Evolutionary conservation across 2,888 invertebrate species (phyloP), one percentile per base, ranked within the genome.

Genomic region (Hypomecis punctinalis): DNA sequence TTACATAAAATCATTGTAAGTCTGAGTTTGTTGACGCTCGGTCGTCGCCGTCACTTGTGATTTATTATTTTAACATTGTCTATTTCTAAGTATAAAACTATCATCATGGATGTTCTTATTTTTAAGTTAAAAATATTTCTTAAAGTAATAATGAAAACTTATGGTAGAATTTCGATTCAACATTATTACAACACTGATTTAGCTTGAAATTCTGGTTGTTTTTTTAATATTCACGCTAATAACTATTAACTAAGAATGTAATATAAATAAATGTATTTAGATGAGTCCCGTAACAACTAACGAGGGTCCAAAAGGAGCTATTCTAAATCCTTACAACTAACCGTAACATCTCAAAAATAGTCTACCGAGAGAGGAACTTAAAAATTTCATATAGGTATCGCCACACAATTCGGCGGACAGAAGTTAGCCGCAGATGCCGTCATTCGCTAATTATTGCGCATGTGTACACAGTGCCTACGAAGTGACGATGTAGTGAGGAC

Each of bases 271-370:
- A 63, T 51, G 54, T 40, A 63, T 54, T 36, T 48, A 46, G 11
- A 45, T 10, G 48, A 10, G 47, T 57, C 52, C 54, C 63, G 45
- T 46, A 55, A 59, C 54, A 53, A 49, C 36, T 62, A 51, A 40
- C 51, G 10, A 56, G 33, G 33, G 45, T 37, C 48, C 48, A 43
- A 48, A 48, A 54, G 48, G 23, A 45, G 33, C 23, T 42, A 45
- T 10, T 10, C 39, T 48, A 36, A 65, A 66, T 52, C 56, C 46
- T 71, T 67, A 71, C 58, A 69, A 67, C 66, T 63, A 66, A 52
- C 63, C 67, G 63, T 51, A 71, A 69, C 66, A 62, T 74, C 73
- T 71, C 70, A 68, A 23, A 23, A 23, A 73, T 52, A 57, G 51
- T 46, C 57, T 62, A 52, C 46, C 23, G 11, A 58, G 63, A 58